Base-by-base conservation (phyloP, 1,140 invertebrate genomes). In the Heliothis subflexa region DNA sequence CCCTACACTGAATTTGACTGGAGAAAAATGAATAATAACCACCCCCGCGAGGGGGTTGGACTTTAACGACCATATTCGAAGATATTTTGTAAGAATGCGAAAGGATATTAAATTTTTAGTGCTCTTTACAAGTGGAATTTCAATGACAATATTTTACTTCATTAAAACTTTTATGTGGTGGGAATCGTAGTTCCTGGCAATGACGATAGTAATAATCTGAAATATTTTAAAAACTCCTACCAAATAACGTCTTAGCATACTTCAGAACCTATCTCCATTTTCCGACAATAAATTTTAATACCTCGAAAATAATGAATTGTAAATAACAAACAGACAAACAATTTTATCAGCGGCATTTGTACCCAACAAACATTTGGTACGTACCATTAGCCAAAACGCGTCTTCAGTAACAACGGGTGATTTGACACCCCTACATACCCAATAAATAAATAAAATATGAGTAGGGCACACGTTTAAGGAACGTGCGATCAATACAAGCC, bases 21-120 rank as follows among this genome's bases (percentile, higher is more conserved):
- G 86, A 89, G 86, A 90, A 91, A 93, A 91, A 93, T 93, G 90
- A 92, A 89, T 92, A 91, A 93, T 91, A 91, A 89, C 89, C 87
- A 85, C 86, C 85, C 86, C 78, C 71, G 72, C 73, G 54, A 73
- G 59, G 81, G 81, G 61, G 71, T 47, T 64, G 12, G 79, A 85
- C 73, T 86, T 91, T 88, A 88, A 91, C 86, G 88, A 89, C 80
- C 85, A 89, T 87, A 89, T 88, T 90, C 82, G 87, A 86, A 84
- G 81, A 84, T 82, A 75, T 82, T 80, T 81, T 76, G 57, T 74
- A 57, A 75, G 73, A 75, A 70, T 70, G 47, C 66, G 47, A 70
- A 70, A 75, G 45, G 47, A 79, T 81, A 81, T 81, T 78, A 81
- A 81, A 74, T 68, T 78, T 74, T 80, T 61, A 75, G 73, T 75